Evolutionary conservation across 2,797 vertebrate genomes (phyloP).

Genomic region (Masticophis lateralis): DNA sequence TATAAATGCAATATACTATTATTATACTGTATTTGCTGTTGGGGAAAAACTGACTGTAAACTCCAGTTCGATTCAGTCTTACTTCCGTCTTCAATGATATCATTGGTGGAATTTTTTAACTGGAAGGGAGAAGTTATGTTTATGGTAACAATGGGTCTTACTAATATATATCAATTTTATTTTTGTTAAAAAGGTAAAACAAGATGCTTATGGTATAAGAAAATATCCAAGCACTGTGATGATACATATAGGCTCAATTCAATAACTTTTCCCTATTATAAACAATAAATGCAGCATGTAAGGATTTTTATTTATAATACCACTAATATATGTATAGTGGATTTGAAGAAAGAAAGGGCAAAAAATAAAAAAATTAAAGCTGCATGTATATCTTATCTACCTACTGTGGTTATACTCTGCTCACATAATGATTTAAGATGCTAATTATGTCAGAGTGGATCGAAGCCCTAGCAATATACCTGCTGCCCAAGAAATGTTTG

Average conservation of each 20-base stretch:
- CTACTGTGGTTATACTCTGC: not conserved
- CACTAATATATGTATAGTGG: not conserved
- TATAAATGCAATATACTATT: not conserved
- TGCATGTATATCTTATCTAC: not conserved
- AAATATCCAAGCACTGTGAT: not conserved
- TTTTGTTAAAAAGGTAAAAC: not conserved
- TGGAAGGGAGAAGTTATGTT: not conserved
- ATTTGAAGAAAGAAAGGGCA: not conserved
- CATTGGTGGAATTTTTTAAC: not conserved
- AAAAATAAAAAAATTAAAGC: not conserved
- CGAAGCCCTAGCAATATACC: not conserved
- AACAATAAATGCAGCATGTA: not conserved
- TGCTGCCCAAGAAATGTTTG: not conserved
- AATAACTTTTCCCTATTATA: not conserved
- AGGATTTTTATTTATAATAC: not conserved
- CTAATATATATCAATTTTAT: not conserved
- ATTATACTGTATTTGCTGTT: not conserved
- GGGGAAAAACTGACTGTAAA: not conserved
- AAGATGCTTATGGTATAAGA: not conserved
- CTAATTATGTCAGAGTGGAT: not conserved
- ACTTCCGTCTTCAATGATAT: not conserved
- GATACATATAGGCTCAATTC: not conserved
- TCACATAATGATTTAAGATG: not conserved
- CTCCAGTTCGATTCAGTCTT: no score
- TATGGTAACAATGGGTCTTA: not conserved